phyloP scores from a whole-genome alignment of 37 sponge, comb jelly and placozoan species.

The Spongilla lacustris region DNA sequence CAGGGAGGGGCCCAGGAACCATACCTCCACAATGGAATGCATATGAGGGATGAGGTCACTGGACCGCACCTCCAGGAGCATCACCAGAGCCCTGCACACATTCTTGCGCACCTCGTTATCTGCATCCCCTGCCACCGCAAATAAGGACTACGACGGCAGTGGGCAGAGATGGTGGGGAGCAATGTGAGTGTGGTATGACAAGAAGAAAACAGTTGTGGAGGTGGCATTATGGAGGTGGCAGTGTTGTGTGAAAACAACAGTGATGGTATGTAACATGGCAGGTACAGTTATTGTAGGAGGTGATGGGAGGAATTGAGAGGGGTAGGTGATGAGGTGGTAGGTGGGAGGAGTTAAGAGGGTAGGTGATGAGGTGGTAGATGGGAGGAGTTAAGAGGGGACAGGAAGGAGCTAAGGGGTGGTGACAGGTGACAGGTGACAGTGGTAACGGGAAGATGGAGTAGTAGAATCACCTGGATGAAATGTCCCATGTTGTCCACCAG shows the following conservation, averaged over 20 bases:
- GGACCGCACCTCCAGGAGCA: slow-evolving; percentile 94
- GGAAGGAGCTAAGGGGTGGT: too few species aligned
- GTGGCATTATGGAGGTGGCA: too few species aligned
- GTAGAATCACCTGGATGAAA: slow-evolving; percentile 74
- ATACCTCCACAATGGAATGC: slow-evolving; percentile 91
- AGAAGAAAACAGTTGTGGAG: too few species aligned
- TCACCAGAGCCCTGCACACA: slow-evolving; percentile 95
- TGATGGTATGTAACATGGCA: not conserved
- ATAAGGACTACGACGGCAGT: slow-evolving; percentile 57
- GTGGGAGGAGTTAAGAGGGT: not conserved
- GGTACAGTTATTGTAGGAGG: not conserved
- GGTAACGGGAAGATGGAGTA: not conserved
- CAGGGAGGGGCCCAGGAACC: not conserved
- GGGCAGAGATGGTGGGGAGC: not conserved
- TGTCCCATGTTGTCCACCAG: slow-evolving; percentile 83
- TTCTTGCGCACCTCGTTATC: slow-evolving; percentile 93
- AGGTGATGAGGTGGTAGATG: not conserved
- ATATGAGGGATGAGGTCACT: slow-evolving; percentile 88
- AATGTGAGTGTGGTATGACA: too few species aligned
- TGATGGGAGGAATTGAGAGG: not conserved
- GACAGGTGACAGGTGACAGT: too few species aligned
- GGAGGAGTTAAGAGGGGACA: too few species aligned
- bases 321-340: too few species aligned
- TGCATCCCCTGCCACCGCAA: slow-evolving; percentile 82
- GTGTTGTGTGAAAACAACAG: too few species aligned